Percentiles rank a stretch among this genome's conserved stretches.
These are phyloP conservation scores for Coranthus polyacanthus DNA, from an alignment of 2,797 vertebrate genomes.

Conservation along the genomic window DNA sequence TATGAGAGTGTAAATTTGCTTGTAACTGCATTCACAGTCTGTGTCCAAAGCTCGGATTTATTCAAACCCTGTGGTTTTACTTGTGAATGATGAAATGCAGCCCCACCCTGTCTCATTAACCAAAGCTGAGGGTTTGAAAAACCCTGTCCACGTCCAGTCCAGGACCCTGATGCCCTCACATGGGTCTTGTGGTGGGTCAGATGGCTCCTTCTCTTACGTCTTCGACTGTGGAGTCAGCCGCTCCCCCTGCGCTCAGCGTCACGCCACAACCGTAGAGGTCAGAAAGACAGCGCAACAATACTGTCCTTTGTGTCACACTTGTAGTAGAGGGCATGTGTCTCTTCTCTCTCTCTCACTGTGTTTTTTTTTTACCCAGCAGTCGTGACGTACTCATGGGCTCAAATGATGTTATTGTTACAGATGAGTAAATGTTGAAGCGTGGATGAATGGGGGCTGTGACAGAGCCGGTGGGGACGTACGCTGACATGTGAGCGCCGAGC, in stretches of 20 bases:
- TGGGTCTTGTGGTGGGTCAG: conserved; percentile 19
- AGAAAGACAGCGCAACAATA: conserved; percentile 40
- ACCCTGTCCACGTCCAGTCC: not conserved
- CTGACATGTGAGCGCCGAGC: conserved; percentile 37
- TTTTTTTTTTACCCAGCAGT: not conserved
- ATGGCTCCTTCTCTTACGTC: conserved; percentile 7
- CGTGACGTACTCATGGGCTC: conserved; percentile 24
- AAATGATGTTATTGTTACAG: conserved; percentile 50
- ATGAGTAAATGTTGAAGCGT: conserved; percentile 55
- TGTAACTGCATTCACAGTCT: too few species aligned
- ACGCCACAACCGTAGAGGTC: conserved; percentile 32
- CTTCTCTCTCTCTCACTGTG: conserved; percentile 14
- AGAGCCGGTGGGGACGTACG: conserved; percentile 3
- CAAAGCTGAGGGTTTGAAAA: not conserved
- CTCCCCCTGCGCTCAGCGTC: conserved; percentile 25
- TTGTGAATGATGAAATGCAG: conserved; percentile 1
- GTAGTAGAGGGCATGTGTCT: conserved; percentile 6
- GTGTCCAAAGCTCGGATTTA: not conserved
- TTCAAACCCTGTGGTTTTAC: not conserved
- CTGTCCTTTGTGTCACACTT: conserved; percentile 46
- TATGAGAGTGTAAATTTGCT: not conserved
- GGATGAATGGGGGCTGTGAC: conserved; percentile 40
- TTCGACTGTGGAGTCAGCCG: conserved; percentile 20
- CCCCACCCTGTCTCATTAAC: not conserved
- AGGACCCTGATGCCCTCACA: conserved; percentile 20